phyloP scores from a whole-genome alignment of 2,888 invertebrate genomes.

The Chorisops tibialis region DNA sequence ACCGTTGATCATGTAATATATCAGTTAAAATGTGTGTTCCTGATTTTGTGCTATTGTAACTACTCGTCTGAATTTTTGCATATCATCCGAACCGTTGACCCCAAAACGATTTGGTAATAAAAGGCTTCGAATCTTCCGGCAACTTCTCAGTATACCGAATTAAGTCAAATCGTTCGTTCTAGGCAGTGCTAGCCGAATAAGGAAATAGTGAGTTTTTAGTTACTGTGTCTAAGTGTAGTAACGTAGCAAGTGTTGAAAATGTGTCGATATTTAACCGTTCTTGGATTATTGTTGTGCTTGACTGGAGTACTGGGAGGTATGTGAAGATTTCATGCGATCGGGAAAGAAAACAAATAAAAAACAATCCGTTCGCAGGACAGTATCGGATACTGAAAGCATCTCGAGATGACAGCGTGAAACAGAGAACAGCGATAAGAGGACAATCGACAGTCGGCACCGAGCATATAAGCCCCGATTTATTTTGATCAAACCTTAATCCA shows the following conservation, averaged over 20 bases:
- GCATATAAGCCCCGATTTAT: neutral
- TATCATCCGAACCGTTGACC: conserved; percentile 11
- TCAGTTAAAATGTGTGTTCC: too few species aligned
- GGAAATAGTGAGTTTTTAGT: neutral
- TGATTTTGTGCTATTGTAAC: too few species aligned
- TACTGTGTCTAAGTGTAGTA: neutral
- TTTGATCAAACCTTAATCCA: neutral
- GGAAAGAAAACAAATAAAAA: too few species aligned
- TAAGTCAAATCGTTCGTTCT: neutral
- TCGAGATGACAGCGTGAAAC: neutral
- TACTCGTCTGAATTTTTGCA: too few species aligned
- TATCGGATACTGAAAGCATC: neutral
- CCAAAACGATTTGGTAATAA: conserved; percentile 1
- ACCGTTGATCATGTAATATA: too few species aligned
- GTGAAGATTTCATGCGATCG: too few species aligned
- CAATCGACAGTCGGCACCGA: neutral
- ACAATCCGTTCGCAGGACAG: neutral
- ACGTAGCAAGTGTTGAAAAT: neutral
- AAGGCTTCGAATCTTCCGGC: neutral
- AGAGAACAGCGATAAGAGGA: neutral
- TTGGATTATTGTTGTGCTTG: neutral
- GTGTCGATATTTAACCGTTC: neutral
- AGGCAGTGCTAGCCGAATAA: neutral
- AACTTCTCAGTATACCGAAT: neutral
- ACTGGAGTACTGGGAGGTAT: too few species aligned